A percentile compares a stretch with the other conserved stretches of the same genome.
phyloP scores from a whole-genome alignment of 2,797 vertebrate genomes.

The Lagodon rhomboides region DNA sequence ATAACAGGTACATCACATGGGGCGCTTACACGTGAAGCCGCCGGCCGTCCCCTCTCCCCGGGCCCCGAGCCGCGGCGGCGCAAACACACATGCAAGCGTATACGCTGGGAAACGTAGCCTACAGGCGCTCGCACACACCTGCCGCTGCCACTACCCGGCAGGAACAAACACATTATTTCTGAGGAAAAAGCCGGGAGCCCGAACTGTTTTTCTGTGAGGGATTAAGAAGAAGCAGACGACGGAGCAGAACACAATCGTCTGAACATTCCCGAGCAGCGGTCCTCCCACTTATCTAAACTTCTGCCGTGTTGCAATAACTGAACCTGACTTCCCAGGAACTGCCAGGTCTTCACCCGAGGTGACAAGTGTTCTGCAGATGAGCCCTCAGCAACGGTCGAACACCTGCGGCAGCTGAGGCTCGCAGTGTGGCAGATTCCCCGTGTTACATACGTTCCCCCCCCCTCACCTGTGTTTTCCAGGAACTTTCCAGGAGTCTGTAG shows the following conservation, averaged over 20 bases:
- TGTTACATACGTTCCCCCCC: too few species aligned
- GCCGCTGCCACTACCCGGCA: constrained; percentile 29
- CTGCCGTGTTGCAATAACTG: constrained; percentile 20
- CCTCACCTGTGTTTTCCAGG: too few species aligned
- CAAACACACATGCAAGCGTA: not conserved
- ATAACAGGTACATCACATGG: constrained; percentile 77
- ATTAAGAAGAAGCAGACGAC: not conserved
- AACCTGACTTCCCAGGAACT: constrained; percentile 56
- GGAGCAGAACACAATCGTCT: not conserved
- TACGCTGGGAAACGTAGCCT: constrained; percentile 6
- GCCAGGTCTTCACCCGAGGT: constrained; percentile 54
- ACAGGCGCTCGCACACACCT: constrained; percentile 19
- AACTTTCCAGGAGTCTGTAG: too few species aligned
- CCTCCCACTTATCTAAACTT: constrained; percentile 14
- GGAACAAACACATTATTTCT: not conserved
- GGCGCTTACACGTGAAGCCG: constrained; percentile 57
- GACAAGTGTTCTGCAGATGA: constrained; percentile 60
- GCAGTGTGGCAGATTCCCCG: not conserved
- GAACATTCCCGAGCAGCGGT: not conserved
- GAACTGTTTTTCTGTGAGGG: not conserved
- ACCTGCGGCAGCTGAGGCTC: constrained; percentile 49
- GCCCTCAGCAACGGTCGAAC: constrained; percentile 34
- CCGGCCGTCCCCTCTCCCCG: constrained; percentile 15
- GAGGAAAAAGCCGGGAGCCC: not conserved
- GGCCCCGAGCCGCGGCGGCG: constrained; percentile 12